Base-by-base conservation (phyloP, 2,797 vertebrate genomes). In the Oreochromis grahami region DNA sequence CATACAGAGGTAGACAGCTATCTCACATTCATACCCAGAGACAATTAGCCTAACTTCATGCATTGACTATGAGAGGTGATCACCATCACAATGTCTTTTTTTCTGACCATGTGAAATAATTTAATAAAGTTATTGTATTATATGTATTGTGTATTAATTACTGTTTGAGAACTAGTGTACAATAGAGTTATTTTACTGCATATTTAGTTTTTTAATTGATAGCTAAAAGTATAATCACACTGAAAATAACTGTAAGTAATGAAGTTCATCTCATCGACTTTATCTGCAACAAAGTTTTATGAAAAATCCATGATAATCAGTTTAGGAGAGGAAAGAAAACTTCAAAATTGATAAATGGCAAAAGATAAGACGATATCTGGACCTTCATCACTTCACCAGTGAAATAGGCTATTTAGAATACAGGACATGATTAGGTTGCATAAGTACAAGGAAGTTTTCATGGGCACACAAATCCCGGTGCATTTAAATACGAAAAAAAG, bases 21-120 rank as follows among this genome's bases (percentile, higher is more conserved):
- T 63, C 32, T 36, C 10, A 63, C 32, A 63, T 63, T 36, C 58
- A 36, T 12, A 63, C 32, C 6, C 58, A n/a, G 32, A 36, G 58
- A 63, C 32, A 32, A 63, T 63, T n/a, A 63, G 32, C 32, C 58
- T n/a, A 63, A 63, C 32, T 63, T 63, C 0, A 0, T 36, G 58
- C 10, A n/a, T 36, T 17, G 15, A 1, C 11, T 13, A 24, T 53
- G 12, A 2, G 4, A 58, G 15, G 26, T 58, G 26, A 58, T 58
- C 2, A 60, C 56, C 2, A 0, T 58, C 55, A 32, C 29, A 58
- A 32, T 58, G 17, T 56, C 14, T 56, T 60, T 60, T 60, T 60
- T 60, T 60, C 58, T 36, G 32, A 12, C 9, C 58, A 63, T 63
- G 17, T 7, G 32, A 36, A 36, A 36, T 36, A 36, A 36, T 36